phyloP scores from a whole-genome alignment of 2,113 vertebrate species.

The Phylloscopus trochilus region DNA sequence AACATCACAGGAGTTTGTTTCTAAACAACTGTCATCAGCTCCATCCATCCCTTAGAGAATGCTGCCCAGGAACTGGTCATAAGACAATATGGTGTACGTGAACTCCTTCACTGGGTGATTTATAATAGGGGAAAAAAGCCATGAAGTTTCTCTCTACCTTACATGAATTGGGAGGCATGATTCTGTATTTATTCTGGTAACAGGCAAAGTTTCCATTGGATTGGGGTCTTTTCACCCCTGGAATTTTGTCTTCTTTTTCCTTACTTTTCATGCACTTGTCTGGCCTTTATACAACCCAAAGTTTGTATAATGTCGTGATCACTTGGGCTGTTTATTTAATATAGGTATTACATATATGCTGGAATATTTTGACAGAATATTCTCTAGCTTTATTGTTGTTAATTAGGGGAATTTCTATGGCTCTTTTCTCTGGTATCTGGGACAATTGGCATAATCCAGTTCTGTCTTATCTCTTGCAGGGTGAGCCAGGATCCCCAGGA shows the following conservation, averaged over 20 bases:
- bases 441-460: not conserved
- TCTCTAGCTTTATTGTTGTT: not conserved
- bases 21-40: not conserved
- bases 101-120: not conserved
- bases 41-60: not conserved
- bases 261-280: not conserved
- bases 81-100: not conserved
- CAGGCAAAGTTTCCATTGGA: not conserved
- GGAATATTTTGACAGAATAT: not conserved
- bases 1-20: not conserved
- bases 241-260: not conserved
- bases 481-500: conserved; percentile 89
- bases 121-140: not conserved
- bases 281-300: not conserved
- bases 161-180: accelerated
- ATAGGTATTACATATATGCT: not conserved
- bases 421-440: not conserved
- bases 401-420: not conserved
- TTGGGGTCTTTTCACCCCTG: not conserved
- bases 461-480: conserved; percentile 75
- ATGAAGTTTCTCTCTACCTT: not conserved
- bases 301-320: not conserved
- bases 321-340: not conserved
- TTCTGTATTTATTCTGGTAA: not conserved
- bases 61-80: not conserved